phyloP scores from a whole-genome alignment of 2,797 vertebrate species.

The Molossus alvarezi region DNA sequence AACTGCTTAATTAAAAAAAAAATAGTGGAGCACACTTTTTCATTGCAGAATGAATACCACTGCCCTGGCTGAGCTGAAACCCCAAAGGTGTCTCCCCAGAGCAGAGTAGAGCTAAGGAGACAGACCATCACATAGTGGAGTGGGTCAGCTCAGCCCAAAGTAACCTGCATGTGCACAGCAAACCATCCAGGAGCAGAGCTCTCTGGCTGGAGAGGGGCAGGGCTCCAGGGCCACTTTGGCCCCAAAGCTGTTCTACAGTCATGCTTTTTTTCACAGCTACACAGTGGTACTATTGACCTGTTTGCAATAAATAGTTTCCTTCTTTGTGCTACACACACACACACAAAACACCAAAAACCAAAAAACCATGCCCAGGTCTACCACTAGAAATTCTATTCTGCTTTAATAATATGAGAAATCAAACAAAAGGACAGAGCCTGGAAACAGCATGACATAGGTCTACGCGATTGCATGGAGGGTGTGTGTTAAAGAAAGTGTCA shows the following conservation, averaged over 20 bases:
- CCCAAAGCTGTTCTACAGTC: no score
- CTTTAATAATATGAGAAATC: neutral
- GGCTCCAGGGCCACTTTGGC: no score
- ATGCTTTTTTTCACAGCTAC: no score
- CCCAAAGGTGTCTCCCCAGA: neutral
- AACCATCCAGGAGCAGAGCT: no score
- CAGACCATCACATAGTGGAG: no score
- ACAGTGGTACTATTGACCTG: no score
- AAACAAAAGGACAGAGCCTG: neutral
- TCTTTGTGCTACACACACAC: no score
- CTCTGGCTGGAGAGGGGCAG: no score
- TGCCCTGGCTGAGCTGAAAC: neutral
- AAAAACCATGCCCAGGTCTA: neutral
- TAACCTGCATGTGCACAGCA: no score
- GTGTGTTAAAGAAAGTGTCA: neutral
- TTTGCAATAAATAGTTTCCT: no score
- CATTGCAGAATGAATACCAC: neutral
- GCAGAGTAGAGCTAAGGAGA: neutral
- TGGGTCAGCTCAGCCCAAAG: no score
- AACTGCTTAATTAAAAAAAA: neutral
- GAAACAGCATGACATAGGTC: neutral
- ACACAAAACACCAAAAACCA: neutral
- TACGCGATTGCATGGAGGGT: neutral
- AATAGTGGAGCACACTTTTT: neutral
- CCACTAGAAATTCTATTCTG: neutral